Evolutionary conservation across 2,888 invertebrate genomes (phyloP).

Genomic region (Noctua comes): DNA sequence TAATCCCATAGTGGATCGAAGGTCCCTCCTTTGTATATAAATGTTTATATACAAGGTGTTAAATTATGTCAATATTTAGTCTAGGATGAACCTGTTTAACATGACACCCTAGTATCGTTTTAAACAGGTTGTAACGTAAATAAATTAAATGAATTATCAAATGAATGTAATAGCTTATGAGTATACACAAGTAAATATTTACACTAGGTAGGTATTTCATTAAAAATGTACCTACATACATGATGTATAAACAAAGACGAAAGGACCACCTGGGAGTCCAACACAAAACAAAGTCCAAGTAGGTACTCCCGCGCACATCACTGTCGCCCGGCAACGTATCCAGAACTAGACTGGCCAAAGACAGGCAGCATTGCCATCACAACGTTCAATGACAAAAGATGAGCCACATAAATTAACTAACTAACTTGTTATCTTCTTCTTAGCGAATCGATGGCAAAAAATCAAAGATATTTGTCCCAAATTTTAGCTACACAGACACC

Average conservation of each 20-base stretch:
- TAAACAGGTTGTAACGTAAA: neutral
- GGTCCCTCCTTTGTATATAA: slow-evolving; percentile 24
- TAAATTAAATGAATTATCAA: neutral
- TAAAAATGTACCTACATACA: neutral
- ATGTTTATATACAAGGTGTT: slow-evolving; percentile 23
- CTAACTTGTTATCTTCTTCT: too few species aligned
- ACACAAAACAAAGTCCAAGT: too few species aligned
- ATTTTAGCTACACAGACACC: too few species aligned
- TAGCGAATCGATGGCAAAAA: too few species aligned
- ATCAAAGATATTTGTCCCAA: too few species aligned
- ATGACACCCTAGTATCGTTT: too few species aligned
- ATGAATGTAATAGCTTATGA: neutral
- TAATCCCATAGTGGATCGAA: slow-evolving; percentile 38
- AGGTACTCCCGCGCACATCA: neutral
- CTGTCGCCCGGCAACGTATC: neutral
- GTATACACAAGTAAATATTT: neutral
- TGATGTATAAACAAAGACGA: neutral
- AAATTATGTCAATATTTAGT: slow-evolving; percentile 8
- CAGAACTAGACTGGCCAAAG: neutral
- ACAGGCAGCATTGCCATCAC: neutral
- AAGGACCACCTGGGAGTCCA: neutral
- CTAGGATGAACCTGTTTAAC: neutral
- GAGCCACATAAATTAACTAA: neutral
- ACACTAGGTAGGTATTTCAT: neutral
- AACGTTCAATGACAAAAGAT: neutral